Evolutionary conservation across 2,113 vertebrate genomes (phyloP).

Genomic region (Ailurus styani): DNA sequence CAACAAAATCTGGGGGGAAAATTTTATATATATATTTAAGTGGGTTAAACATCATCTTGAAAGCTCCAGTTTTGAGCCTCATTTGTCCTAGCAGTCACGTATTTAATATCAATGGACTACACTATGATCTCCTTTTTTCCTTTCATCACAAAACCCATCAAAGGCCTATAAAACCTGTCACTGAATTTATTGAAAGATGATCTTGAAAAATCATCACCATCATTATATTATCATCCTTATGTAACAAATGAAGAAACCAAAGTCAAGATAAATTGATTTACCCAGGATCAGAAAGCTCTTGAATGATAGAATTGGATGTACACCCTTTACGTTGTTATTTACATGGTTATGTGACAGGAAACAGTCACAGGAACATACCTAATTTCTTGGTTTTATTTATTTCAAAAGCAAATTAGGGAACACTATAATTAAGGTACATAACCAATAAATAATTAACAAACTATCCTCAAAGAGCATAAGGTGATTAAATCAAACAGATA

Average conservation of each 20-base stretch:
- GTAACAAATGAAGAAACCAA: background rate
- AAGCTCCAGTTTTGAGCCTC: background rate
- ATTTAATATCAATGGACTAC: background rate
- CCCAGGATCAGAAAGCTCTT: background rate
- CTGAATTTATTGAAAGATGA: background rate
- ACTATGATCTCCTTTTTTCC: background rate
- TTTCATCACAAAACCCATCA: background rate
- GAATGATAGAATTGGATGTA: background rate
- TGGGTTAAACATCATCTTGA: background rate
- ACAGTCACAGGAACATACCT: background rate
- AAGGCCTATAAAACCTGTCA: background rate
- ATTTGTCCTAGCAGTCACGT: background rate
- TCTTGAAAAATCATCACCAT: background rate
- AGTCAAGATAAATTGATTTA: background rate
- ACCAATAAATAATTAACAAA: background rate
- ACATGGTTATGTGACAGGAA: background rate
- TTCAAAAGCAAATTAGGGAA: background rate
- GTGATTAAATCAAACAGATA: background rate
- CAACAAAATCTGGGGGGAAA: background rate
- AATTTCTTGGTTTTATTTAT: background rate
- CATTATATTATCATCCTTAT: background rate
- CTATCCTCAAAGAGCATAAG: background rate
- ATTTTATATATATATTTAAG: too few species aligned
- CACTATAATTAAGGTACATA: background rate
- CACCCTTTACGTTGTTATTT: background rate